Evolutionary conservation across 2,113 vertebrate genomes (phyloP).

Genomic region (Ranitomeya imitator): DNA sequence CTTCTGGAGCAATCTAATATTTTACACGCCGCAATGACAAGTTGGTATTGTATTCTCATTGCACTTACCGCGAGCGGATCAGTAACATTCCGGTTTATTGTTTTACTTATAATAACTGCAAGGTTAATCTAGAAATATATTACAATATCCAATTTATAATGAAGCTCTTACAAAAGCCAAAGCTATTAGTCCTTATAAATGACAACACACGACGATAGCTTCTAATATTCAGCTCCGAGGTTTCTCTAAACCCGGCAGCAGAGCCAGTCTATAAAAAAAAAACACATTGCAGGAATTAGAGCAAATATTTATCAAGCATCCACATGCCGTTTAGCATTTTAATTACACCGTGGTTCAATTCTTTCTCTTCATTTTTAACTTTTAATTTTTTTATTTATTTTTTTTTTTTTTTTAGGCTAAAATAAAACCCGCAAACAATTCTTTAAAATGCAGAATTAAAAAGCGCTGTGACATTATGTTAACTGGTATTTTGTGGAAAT

Average conservation of each 20-base stretch:
- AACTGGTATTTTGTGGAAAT: conserved; percentile 46
- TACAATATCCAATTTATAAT: conserved; percentile 49
- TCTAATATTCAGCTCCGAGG: conserved; percentile 36
- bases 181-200: conserved; percentile 54
- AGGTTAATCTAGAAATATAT: conserved; percentile 49
- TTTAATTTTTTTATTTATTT: not conserved
- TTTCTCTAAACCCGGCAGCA: conserved; percentile 36
- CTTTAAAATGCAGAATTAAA: conserved; percentile 55
- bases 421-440: conserved; percentile 44
- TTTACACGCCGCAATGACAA: not conserved
- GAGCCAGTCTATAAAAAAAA: conserved; percentile 52
- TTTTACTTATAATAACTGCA: conserved; percentile 60
- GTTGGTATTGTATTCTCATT: conserved; percentile 20
- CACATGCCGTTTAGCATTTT: conserved; percentile 52
- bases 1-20: not conserved
- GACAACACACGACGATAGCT: conserved; percentile 41
- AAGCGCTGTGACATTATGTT: conserved; percentile 41
- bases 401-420: conserved; percentile 27
- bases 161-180: conserved; percentile 24
- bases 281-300: conserved; percentile 43
- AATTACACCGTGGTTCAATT: conserved; percentile 39
- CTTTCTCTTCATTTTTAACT: not conserved
- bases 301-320: conserved; percentile 56
- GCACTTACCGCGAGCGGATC: conserved; percentile 58
- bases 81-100: conserved; percentile 57